These are phyloP conservation scores for Limnephilus auricula DNA, from an alignment of 2,888 invertebrate genomes.

Conservation along the genomic window DNA sequence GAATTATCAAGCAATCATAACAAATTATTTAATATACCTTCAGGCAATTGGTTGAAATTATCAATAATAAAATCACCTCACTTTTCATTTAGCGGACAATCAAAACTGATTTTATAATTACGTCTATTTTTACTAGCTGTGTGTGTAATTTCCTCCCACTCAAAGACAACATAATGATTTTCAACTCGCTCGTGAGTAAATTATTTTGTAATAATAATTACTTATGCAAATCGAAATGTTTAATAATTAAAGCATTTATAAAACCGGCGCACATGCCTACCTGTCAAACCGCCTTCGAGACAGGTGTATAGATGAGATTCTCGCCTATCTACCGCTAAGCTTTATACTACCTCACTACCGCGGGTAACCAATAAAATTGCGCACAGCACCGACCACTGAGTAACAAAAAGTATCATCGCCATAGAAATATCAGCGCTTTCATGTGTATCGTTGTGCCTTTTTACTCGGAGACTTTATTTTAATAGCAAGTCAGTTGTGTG, in stretches of 20 bases:
- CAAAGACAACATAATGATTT: background rate
- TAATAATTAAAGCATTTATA: slow-evolving; percentile 5
- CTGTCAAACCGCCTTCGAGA: slow-evolving; percentile 54
- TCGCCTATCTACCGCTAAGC: slow-evolving; percentile 54
- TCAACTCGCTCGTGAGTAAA: background rate
- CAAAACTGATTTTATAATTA: background rate
- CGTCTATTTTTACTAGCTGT: background rate
- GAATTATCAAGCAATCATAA: background rate
- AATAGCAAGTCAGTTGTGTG: background rate
- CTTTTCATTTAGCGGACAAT: background rate
- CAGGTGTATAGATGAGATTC: slow-evolving; percentile 59
- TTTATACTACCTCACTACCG: slow-evolving; percentile 45
- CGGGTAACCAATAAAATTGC: slow-evolving; percentile 32
- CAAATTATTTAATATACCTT: background rate
- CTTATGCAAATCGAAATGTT: background rate
- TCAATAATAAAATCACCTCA: background rate
- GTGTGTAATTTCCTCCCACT: background rate
- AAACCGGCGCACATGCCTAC: slow-evolving; percentile 50
- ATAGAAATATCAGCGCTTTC: background rate
- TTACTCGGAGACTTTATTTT: slow-evolving; percentile 2
- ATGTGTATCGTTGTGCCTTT: background rate
- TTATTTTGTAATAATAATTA: slow-evolving; percentile 4
- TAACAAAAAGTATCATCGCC: background rate
- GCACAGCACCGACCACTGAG: background rate
- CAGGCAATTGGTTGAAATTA: background rate